Percentiles rank a stretch among this genome's conserved stretches.
Conservation (phyloP, 2,888 invertebrate genomes). For the Chymomyza amoena region DNA sequence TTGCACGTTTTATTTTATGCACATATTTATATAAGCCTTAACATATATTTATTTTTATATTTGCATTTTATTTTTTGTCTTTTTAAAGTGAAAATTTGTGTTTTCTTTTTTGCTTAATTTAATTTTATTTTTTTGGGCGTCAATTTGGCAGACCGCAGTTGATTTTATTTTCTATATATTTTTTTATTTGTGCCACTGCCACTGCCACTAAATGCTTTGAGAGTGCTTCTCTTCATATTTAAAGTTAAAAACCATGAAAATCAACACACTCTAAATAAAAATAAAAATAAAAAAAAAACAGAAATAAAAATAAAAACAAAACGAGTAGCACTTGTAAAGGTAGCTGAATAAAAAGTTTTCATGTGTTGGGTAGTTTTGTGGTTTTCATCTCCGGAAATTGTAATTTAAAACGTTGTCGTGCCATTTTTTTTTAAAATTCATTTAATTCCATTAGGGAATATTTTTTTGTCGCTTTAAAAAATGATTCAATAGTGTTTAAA, state of each 20-base stretch:
- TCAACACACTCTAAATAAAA: constrained; percentile 28
- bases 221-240: constrained; percentile 28
- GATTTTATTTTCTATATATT: constrained; percentile 14
- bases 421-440: constrained; percentile 20
- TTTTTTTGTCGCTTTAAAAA: constrained; percentile 11
- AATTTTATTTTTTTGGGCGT: constrained; percentile 36
- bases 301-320: constrained; percentile 24
- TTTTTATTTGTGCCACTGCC: background rate
- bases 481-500: background rate
- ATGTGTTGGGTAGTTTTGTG: constrained; percentile 25
- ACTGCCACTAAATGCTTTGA: background rate
- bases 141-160: constrained; percentile 55
- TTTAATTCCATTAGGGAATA: constrained; percentile 53
- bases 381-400: constrained; percentile 49
- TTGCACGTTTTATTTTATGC: constrained; percentile 19
- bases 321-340: background rate
- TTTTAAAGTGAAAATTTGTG: constrained; percentile 10
- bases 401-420: constrained; percentile 43
- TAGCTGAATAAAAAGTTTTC: background rate
- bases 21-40: background rate
- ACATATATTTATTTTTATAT: background rate
- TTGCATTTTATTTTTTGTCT: background rate
- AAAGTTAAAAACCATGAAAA: constrained; percentile 56
- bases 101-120: constrained; percentile 12
- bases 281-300: too few relatives aligned